Conservation (phyloP, 1,140 invertebrate species). For the Chymomyza costata region DNA sequence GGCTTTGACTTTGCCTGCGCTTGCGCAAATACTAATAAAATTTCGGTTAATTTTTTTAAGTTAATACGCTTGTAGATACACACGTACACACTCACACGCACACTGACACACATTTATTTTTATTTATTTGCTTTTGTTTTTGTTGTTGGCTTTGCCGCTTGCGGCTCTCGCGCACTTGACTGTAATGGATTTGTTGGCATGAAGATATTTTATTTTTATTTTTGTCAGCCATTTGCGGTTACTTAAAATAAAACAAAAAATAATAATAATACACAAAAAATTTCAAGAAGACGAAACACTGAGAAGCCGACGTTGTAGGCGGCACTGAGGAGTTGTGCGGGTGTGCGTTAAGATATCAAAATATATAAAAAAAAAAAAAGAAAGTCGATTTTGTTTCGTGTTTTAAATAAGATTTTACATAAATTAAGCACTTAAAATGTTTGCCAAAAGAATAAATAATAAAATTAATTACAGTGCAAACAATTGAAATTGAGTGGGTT, state of each 20-base stretch:
- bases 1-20: slow-evolving; percentile 68
- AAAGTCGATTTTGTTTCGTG: too few relatives aligned
- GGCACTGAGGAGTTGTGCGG: slow-evolving; percentile 32
- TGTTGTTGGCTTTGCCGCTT: slow-evolving; percentile 16
- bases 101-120: slow-evolving; percentile 14
- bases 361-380: slow-evolving; percentile 52
- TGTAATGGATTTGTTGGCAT: slow-evolving; percentile 75
- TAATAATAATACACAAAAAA: slow-evolving; percentile 5
- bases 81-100: slow-evolving; percentile 7
- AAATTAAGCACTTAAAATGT: slow-evolving; percentile 24
- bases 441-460: slow-evolving; percentile 19
- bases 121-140: slow-evolving; percentile 57
- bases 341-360: slow-evolving; percentile 35
- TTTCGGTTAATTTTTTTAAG: slow-evolving; percentile 75
- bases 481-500: slow-evolving; percentile 34
- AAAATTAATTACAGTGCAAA: slow-evolving; percentile 21
- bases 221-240: slow-evolving; percentile 38
- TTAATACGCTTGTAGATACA: slow-evolving; percentile 51
- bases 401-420: too few relatives aligned
- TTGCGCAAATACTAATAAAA: slow-evolving; percentile 75
- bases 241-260: slow-evolving; percentile 37
- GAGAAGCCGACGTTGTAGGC: too few relatives aligned
- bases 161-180: slow-evolving; percentile 56
- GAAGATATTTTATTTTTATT: slow-evolving; percentile 63
- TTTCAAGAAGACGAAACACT: not conserved